phyloP scores from a whole-genome alignment of 2,888 invertebrate genomes.

The Pomacea canaliculata region DNA sequence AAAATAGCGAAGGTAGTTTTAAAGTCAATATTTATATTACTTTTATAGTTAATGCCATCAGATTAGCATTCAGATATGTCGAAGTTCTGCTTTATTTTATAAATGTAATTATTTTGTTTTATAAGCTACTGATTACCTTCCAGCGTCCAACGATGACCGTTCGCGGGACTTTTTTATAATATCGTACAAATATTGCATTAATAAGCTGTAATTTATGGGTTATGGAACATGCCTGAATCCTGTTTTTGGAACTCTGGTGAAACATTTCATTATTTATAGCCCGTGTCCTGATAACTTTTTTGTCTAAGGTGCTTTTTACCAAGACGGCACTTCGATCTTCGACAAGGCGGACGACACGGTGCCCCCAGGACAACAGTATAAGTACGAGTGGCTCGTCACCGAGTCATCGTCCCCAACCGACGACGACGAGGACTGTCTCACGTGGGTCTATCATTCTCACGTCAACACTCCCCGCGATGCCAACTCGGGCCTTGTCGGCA shows the following conservation, averaged over 20 bases:
- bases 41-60: no score
- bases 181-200: no score
- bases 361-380: background rate
- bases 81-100: no score
- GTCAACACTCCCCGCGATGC: constrained; percentile 42
- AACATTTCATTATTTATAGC: background rate
- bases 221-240: no score
- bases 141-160: no score
- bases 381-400: constrained; percentile 40
- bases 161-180: no score
- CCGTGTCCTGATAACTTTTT: background rate
- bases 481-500: constrained; percentile 45
- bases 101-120: no score
- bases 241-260: background rate
- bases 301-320: background rate
- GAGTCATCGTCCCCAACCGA: constrained; percentile 39
- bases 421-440: constrained; percentile 45
- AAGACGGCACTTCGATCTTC: background rate
- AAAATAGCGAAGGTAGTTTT: constrained; percentile 30
- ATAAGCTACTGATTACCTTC: no score
- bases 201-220: no score
- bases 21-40: no score
- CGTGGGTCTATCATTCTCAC: constrained; percentile 55
- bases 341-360: background rate
- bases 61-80: no score